Evolutionary conservation across 2,113 vertebrate species (phyloP).

Genomic region (Burhinus oedicnemus): DNA sequence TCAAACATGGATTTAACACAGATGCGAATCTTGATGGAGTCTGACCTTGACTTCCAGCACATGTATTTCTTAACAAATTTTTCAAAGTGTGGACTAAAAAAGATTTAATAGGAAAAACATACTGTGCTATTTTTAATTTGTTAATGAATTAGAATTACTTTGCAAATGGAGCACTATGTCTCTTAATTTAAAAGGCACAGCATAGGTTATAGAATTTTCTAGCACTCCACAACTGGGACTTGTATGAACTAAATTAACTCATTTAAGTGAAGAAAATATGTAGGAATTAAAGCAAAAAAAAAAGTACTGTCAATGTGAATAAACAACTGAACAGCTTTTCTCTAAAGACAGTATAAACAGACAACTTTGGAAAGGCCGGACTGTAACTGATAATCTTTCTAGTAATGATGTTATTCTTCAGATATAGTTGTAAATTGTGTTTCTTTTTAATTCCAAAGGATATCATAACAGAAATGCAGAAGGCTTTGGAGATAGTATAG

Average conservation of each 20-base stretch:
- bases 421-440: not conserved
- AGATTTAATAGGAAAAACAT: not conserved
- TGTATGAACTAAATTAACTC: not conserved
- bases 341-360: not conserved
- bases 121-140: not conserved
- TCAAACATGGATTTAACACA: not conserved
- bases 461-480: not conserved
- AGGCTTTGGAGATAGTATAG: not conserved
- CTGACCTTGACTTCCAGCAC: not conserved
- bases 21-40: not conserved
- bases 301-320: not conserved
- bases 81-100: not conserved
- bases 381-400: not conserved
- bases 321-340: not conserved
- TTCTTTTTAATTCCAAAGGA: not conserved
- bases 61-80: not conserved
- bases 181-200: not conserved
- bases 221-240: not conserved
- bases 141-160: not conserved
- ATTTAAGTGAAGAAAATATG: not conserved
- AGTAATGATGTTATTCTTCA: not conserved
- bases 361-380: not conserved
- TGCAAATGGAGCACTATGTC: not conserved
- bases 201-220: not conserved
- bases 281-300: not conserved